These are phyloP conservation scores for Epicampocera succincta DNA, from an alignment of 2,888 invertebrate species.

Conservation along the genomic window DNA sequence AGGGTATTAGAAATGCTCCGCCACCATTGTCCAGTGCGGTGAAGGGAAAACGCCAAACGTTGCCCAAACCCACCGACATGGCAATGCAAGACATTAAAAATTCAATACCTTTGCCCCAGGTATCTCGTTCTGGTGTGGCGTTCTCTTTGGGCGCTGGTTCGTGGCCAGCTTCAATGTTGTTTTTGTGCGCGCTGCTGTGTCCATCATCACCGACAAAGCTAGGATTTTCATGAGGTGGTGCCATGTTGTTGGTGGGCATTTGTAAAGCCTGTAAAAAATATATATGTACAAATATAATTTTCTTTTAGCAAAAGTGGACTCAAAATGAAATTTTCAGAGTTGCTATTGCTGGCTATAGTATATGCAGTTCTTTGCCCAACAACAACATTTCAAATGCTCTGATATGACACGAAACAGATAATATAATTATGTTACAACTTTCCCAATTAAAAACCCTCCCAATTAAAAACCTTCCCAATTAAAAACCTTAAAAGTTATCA, in stretches of 20 bases:
- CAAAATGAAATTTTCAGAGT: no score
- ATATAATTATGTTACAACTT: no score
- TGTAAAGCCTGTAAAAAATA: neutral
- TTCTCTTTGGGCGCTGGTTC: slow-evolving; percentile 49
- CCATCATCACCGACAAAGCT: slow-evolving; percentile 79
- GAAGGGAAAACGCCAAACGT: slow-evolving; percentile 87
- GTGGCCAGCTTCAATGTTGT: slow-evolving; percentile 59
- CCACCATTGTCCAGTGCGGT: slow-evolving; percentile 87
- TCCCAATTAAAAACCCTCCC: no score
- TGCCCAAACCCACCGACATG: slow-evolving; percentile 86
- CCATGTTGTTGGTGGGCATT: slow-evolving; percentile 57
- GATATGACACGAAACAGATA: no score
- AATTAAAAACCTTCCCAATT: no score
- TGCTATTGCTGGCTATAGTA: no score
- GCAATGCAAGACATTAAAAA: slow-evolving; percentile 82
- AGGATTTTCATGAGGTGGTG: slow-evolving; percentile 76
- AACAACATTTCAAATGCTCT: no score
- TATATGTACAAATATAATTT: neutral
- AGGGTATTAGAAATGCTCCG: slow-evolving; percentile 86
- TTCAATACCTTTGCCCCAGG: slow-evolving; percentile 81
- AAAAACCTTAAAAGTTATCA: no score
- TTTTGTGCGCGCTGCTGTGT: slow-evolving; percentile 53
- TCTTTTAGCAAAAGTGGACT: no score
- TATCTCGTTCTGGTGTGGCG: slow-evolving; percentile 75
- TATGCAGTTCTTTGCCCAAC: no score